Base-by-base conservation (phyloP, 37 sponge, comb jelly and placozoan genomes). In the Ephydatia muelleri region DNA sequence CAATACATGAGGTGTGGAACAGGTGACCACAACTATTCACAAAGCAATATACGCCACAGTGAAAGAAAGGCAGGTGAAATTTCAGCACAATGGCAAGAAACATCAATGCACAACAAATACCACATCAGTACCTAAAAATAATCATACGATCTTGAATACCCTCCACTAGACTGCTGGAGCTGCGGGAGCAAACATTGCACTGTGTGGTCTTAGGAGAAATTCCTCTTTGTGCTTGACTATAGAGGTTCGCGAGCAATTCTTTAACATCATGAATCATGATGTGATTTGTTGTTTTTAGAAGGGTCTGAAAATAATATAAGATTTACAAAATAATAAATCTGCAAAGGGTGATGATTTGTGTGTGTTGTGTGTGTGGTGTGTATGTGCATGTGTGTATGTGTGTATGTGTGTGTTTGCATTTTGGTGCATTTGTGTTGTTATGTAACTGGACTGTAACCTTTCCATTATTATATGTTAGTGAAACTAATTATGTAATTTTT, bases 271-370 rank as follows among this genome's bases (percentile, higher is more conserved):
- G 86, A 30, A 88, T 38, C 71, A 92, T 49, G 34, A 92, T 80
- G 72, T 88, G 93, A 65, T 88, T 88, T 40, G 93, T 92, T 2
- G 89, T 88, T 78, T 88, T 88, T 65, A 88, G 77, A 36, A 92
- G 81, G 9, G 89, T 88, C 93, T 92, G 73, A 0, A 78, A 32
- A 40, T 3, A 66, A 65, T 57, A 67, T 67, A 80, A 22, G 31
- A 2, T 49, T 6, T 22, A 64, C 4, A 26, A 26, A 8, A 2
- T 49, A 29, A 21, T 26, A 29, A 64, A 19, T 29, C 32, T 22
- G n/a, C 5, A 36, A 31, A 35, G 5, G 67, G 49, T 23, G 5
- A 3, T 9, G 43, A 43, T 9, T 43, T n/a, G n/a, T n/a, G n/a
- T n/a, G n/a, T n/a, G n/a, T n/a, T n/a, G n/a, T n/a, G n/a, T n/a